phyloP scores from a whole-genome alignment of 2,797 vertebrate species.

The Dryobates pubescens region DNA sequence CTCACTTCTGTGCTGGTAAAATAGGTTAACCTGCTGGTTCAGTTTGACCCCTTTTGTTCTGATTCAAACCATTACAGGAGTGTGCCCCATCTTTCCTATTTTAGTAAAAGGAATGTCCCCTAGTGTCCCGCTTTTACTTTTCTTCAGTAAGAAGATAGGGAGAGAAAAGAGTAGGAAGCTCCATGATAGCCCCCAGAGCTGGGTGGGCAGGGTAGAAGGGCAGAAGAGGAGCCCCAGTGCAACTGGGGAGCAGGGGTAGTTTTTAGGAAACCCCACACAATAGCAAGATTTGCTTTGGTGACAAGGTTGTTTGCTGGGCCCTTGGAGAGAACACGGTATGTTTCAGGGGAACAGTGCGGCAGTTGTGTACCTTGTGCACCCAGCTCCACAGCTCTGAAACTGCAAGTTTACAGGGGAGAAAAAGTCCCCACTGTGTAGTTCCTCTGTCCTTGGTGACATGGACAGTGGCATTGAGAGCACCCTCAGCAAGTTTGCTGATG shows the following conservation, averaged over 20 bases:
- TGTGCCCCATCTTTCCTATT: neutral
- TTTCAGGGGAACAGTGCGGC: accelerated
- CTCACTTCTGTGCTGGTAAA: too few species aligned
- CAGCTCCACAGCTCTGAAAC: neutral
- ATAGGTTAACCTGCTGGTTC: too few species aligned
- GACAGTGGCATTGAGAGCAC: too few species aligned
- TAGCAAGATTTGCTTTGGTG: neutral
- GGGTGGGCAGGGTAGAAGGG: too few species aligned
- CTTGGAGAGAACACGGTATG: accelerated
- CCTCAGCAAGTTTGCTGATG: too few species aligned
- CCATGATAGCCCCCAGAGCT: neutral
- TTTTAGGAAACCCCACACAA: neutral
- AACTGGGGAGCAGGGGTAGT: accelerated
- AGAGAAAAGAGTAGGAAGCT: neutral
- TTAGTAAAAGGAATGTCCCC: neutral
- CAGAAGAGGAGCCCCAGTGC: neutral
- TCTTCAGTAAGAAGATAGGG: neutral
- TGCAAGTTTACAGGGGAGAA: neutral
- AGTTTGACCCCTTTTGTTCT: too few species aligned
- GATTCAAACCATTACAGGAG: too few species aligned
- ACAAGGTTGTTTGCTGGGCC: too few species aligned
- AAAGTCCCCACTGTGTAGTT: accelerated
- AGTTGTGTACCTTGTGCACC: accelerated
- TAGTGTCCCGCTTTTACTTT: too few species aligned
- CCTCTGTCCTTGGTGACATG: neutral